Evolutionary conservation across 2,888 invertebrate genomes (phyloP).

Genomic region (Stenolophus ochropezus): DNA sequence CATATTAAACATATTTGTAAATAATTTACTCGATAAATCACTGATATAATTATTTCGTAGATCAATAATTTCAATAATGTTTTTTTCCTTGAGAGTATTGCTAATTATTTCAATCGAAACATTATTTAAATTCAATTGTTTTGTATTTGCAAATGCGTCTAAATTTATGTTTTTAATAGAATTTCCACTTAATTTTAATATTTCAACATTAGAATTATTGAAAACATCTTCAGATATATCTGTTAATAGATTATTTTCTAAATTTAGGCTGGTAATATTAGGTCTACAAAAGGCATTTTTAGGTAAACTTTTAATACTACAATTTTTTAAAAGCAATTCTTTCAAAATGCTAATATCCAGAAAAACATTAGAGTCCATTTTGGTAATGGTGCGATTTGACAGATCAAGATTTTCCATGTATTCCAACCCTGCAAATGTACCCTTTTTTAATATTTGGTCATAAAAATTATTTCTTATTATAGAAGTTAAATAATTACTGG

Average conservation of each 20-base stretch:
- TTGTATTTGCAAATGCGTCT: background rate
- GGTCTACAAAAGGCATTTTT: background rate
- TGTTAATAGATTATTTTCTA: slow-evolving; percentile 10
- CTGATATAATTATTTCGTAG: slow-evolving; percentile 22
- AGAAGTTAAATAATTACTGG: background rate
- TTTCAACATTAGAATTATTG: background rate
- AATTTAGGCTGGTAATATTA: background rate
- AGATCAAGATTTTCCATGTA: slow-evolving; percentile 10
- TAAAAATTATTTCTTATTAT: background rate
- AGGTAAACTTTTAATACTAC: background rate
- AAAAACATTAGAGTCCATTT: background rate
- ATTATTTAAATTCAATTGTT: slow-evolving; percentile 24
- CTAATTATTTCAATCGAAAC: background rate
- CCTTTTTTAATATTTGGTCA: background rate
- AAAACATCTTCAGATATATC: background rate
- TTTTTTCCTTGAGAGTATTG: background rate
- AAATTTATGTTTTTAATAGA: background rate
- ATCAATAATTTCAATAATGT: background rate
- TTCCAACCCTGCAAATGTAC: background rate
- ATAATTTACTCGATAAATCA: background rate
- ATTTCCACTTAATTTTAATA: slow-evolving; percentile 18
- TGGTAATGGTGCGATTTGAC: background rate
- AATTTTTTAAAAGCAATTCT: background rate
- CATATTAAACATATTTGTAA: background rate
- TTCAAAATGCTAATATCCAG: background rate